Conservation (phyloP, 53 echinoderm and acorn worm species). For the Luidia sarsii region DNA sequence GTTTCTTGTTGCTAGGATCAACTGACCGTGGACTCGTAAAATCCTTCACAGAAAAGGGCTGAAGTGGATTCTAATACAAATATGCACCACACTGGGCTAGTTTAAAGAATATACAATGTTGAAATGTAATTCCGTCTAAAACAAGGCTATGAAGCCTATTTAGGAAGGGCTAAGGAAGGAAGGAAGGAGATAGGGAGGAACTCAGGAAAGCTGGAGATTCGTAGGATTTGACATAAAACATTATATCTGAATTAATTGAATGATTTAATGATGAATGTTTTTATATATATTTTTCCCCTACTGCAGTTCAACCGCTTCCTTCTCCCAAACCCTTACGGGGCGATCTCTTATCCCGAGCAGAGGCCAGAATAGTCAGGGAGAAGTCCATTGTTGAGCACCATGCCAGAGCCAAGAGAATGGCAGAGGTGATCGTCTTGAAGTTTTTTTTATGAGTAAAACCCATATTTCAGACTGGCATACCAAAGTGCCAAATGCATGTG, state of each 20-base stretch:
- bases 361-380: conserved; percentile 16
- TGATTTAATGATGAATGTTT: no score
- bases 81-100: no score
- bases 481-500: no score
- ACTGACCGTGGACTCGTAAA: no score
- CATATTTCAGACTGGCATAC: not conserved
- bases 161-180: not conserved
- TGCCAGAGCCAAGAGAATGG: conserved; percentile 14
- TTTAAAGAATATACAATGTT: no score
- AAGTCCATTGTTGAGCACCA: conserved; percentile 22
- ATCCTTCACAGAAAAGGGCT: no score
- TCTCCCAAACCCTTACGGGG: conserved; percentile 35
- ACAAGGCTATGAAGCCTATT: not conserved
- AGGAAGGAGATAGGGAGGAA: no score
- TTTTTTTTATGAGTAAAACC: not conserved
- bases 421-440: not conserved
- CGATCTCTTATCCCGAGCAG: conserved; percentile 33
- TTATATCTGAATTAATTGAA: no score
- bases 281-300: no score
- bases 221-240: no score
- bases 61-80: not conserved
- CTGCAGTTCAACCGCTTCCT: conserved; percentile 23
- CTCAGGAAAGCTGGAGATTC: no score
- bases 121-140: not conserved
- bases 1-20: not conserved